Evolutionary conservation across 2,797 vertebrate species (phyloP).

Genomic region (Sibirionetta formosa): DNA sequence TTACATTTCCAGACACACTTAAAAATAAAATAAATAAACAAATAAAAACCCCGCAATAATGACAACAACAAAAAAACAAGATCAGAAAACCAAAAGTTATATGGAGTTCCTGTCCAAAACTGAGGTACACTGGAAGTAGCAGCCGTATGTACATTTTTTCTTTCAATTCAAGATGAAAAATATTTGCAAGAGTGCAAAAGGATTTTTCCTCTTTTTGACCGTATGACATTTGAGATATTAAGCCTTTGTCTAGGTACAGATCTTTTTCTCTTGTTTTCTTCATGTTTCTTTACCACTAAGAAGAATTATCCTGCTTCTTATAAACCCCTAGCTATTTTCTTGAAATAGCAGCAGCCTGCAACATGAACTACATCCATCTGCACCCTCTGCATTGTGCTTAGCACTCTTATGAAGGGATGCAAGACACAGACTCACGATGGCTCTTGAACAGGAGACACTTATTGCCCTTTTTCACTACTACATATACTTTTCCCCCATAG

Average conservation of each 20-base stretch:
- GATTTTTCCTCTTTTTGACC: not conserved
- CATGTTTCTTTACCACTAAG: not conserved
- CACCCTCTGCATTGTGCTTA: not conserved
- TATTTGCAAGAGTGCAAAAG: not conserved
- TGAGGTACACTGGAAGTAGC: not conserved
- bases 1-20: not conserved
- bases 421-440: too few relatives aligned
- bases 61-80: not conserved
- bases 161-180: not conserved
- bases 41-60: too few relatives aligned
- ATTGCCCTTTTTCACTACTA: too few relatives aligned
- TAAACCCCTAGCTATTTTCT: not conserved
- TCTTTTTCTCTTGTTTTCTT: not conserved
- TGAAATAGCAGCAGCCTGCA: not conserved
- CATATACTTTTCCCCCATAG: too few relatives aligned
- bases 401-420: too few relatives aligned
- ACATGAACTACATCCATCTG: accelerated
- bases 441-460: too few relatives aligned
- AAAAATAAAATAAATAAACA: not conserved
- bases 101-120: not conserved
- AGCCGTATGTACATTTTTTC: not conserved
- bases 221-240: not conserved
- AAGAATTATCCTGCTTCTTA: not conserved
- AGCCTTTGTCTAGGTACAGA: accelerated
- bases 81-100: not conserved